Base-by-base conservation (phyloP, 2,888 invertebrate species). In the Stenotaenia linearis region DNA sequence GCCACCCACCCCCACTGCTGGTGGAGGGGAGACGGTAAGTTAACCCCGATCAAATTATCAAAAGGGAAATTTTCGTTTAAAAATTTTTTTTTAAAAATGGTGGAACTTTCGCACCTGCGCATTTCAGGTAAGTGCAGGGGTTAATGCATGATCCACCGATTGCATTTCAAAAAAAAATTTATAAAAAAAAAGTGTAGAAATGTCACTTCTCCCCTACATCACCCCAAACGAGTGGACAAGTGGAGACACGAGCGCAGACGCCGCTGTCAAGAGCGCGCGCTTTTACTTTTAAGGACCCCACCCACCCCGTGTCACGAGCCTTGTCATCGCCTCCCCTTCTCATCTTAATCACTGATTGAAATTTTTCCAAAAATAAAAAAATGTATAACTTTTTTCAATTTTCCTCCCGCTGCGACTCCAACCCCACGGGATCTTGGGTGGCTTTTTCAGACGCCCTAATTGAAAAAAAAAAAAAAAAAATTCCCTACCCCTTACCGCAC, bases 1-100 rank as follows among this genome's bases (percentile, higher is more conserved):
- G 61, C 61, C 25, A 61, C 61, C 61, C 61, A 61, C 61, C 61
- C 61, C 15, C 61, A 61, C 61, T 61, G 61, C 61, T 61, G 61
- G 61, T 61, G 61, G 61, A 61, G 61, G 61, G 61, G 61, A 61
- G 61, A 61, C 61, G 61, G 61, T 61, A 61, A 61, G 61, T 61
- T 61, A 45, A 9, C 61, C 61, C 61, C 61, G 15, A 61, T 25
- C 23, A 61, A 21, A 61, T 25, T 61, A 61, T 23, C 6, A 6
- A 61, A 61, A 21, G 7, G 23, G 6, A 61, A 61, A 61, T 23
- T n/a, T n/a, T n/a, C n/a, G n/a, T n/a, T n/a, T n/a, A n/a, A n/a
- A n/a, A n/a, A n/a, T n/a, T n/a, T n/a, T n/a, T n/a, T n/a, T n/a
- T n/a, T n/a, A 9, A 56, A 56, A 56, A 56, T 21, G 25, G 40